Evolutionary conservation across 2,888 invertebrate genomes (phyloP).

Genomic region (Drosophila dives): DNA sequence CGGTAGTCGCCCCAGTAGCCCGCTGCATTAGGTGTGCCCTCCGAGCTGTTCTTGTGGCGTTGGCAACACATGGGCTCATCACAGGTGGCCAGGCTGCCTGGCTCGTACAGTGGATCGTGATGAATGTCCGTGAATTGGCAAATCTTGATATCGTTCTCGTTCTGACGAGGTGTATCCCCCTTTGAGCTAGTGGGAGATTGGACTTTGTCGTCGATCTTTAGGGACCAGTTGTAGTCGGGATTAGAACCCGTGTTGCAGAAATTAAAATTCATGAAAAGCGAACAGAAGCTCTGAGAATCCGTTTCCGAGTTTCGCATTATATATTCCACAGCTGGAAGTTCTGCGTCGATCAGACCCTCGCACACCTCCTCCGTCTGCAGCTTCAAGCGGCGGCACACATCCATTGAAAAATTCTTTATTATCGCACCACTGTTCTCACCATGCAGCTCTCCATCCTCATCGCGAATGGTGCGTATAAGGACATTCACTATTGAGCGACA

Average conservation of each 20-base stretch:
- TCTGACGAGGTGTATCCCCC: slow-evolving; percentile 61
- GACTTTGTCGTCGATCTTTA: slow-evolving; percentile 58
- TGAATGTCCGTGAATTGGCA: slow-evolving; percentile 88
- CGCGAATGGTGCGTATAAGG: slow-evolving; percentile 83
- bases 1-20: slow-evolving; percentile 94
- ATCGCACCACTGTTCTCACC: slow-evolving; percentile 58
- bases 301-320: slow-evolving; percentile 86
- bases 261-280: slow-evolving; percentile 76
- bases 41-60: slow-evolving; percentile 50
- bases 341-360: slow-evolving; percentile 86
- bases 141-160: slow-evolving; percentile 67
- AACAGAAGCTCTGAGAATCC: slow-evolving; percentile 85
- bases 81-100: slow-evolving; percentile 89
- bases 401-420: slow-evolving; percentile 84
- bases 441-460: slow-evolving; percentile 85
- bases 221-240: slow-evolving; percentile 75
- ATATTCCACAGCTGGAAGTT: slow-evolving; percentile 87
- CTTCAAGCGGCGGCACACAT: slow-evolving; percentile 86
- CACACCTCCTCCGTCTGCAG: slow-evolving; percentile 88
- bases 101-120: slow-evolving; percentile 90
- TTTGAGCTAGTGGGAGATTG: slow-evolving; percentile 65
- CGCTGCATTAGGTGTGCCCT: slow-evolving; percentile 85
- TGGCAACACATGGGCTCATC: slow-evolving; percentile 92
- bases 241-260: slow-evolving; percentile 71
- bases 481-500: slow-evolving; percentile 77